These are phyloP conservation scores for Cryptotermes secundus DNA, from an alignment of 1,140 invertebrate species.

Conservation along the genomic window DNA sequence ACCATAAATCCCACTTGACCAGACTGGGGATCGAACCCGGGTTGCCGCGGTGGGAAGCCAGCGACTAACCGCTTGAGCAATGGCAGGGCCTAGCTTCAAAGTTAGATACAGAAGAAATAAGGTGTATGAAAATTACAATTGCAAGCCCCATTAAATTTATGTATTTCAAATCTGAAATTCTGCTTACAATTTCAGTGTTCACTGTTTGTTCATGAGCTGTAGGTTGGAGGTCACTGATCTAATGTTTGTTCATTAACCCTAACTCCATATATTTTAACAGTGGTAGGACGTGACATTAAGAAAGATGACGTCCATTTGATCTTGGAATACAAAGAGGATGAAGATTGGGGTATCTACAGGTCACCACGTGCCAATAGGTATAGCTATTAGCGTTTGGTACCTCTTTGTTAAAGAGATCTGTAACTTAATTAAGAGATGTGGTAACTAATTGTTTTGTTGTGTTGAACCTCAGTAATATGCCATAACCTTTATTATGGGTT, in stretches of 20 bases:
- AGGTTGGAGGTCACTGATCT: neutral
- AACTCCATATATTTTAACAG: constrained; percentile 14
- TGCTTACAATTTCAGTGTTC: too few relatives aligned
- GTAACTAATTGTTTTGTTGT: too few relatives aligned
- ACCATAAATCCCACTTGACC: too few relatives aligned
- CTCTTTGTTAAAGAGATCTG: neutral
- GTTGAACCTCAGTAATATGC: too few relatives aligned
- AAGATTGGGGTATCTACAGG: constrained; percentile 71
- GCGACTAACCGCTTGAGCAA: too few relatives aligned
- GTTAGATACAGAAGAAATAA: too few relatives aligned
- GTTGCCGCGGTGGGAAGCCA: too few relatives aligned
- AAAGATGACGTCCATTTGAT: constrained; percentile 82
- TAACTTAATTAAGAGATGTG: neutral
- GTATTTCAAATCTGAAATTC: too few relatives aligned
- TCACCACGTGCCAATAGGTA: constrained; percentile 79
- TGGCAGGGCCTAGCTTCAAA: too few relatives aligned
- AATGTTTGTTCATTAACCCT: neutral
- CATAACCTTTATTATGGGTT: too few relatives aligned
- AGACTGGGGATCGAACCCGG: too few relatives aligned
- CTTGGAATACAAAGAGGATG: constrained; percentile 75
- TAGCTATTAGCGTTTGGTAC: neutral
- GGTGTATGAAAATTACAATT: too few relatives aligned
- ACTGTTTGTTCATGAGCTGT: neutral
- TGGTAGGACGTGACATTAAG: constrained; percentile 37
- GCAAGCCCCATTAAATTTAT: neutral